These are phyloP conservation scores for Micromesistius poutassou DNA, from an alignment of 2,797 vertebrate genomes.

Conservation along the genomic window DNA sequence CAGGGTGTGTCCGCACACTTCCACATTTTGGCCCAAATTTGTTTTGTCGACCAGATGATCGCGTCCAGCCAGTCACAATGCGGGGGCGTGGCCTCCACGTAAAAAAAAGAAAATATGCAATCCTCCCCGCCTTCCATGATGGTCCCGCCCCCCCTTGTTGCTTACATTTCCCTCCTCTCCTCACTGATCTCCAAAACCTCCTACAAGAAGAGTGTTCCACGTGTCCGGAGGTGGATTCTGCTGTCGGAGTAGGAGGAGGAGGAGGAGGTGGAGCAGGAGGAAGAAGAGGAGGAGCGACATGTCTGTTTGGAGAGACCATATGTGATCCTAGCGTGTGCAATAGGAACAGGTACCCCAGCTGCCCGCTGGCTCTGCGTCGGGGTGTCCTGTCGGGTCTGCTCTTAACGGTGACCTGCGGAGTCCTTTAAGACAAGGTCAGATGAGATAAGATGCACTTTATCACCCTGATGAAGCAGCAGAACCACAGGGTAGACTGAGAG, in stretches of 20 bases:
- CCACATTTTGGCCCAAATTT: conserved; percentile 19
- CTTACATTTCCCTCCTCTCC: conserved; percentile 31
- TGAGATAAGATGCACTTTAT: no score
- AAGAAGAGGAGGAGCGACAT: background rate
- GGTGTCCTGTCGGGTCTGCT: background rate
- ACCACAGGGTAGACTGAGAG: background rate
- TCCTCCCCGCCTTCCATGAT: conserved; percentile 29
- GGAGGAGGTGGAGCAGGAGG: background rate
- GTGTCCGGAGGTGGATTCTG: conserved; percentile 58
- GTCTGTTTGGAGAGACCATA: background rate
- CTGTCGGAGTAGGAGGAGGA: conserved; percentile 43
- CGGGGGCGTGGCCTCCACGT: conserved; percentile 55
- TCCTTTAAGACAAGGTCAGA: no score
- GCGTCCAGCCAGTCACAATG: conserved; percentile 58
- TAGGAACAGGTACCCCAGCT: background rate
- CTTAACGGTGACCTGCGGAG: background rate
- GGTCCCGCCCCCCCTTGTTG: conserved; percentile 16
- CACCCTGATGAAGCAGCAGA: no score
- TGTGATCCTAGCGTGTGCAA: background rate
- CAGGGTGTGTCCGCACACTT: background rate
- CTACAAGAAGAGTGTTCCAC: conserved; percentile 68
- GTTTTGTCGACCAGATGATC: conserved; percentile 49
- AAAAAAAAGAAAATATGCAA: conserved; percentile 28
- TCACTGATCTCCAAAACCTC: conserved; percentile 47
- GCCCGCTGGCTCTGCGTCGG: no score